Evolutionary conservation across 2,888 invertebrate species (phyloP), one percentile per base, ranked within the genome.

Genomic region (Athalia rosae): DNA sequence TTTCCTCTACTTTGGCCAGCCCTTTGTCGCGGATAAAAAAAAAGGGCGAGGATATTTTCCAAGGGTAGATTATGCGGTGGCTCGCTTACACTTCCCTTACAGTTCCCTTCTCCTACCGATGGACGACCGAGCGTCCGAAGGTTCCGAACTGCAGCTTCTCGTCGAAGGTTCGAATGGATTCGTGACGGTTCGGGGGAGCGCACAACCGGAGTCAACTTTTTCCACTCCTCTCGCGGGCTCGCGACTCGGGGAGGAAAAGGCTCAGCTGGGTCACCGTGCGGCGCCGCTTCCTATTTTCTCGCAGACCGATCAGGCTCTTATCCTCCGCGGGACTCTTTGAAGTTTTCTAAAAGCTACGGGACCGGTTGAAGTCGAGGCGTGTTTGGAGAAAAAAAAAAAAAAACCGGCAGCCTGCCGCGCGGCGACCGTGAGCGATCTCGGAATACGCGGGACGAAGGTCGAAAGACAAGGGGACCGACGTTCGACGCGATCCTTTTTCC

Each of bases 281-380:
- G 28, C 28, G 28, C 28, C 28, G 28, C 28, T 28, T 28, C 28
- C 28, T n/a, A n/a, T n/a, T 28, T 28, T 28, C 28, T 28, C 28
- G 28, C 28, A 28, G 28, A 28, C 53, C 7, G 53, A 9, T n/a
- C n/a, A n/a, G 4, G 9, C 61, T 13, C 28, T n/a, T 13, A 61
- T 8, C 61, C 61, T 61, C 61, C 9, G n/a, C 43, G 64, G 4
- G 61, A 80, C 81, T 84, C 88, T 88, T 87, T 87, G 87, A 88
- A 87, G 87, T 86, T 82, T 28, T 81, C 84, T 86, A 83, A 86
- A 87, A 86, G 87, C 85, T 79, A 81, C 62, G 79, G 79, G 77
- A 80, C 28, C 28, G 61, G 61, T 28, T 61, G 61, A 15, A 61
- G 61, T 61, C 28, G 61, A 13, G 61, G 61, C 13, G 13, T n/a